A percentile compares a stretch with the other conserved stretches of the same genome.
Evolutionary conservation across 2,113 vertebrate genomes (phyloP).

Genomic region (Myotis brandtii): DNA sequence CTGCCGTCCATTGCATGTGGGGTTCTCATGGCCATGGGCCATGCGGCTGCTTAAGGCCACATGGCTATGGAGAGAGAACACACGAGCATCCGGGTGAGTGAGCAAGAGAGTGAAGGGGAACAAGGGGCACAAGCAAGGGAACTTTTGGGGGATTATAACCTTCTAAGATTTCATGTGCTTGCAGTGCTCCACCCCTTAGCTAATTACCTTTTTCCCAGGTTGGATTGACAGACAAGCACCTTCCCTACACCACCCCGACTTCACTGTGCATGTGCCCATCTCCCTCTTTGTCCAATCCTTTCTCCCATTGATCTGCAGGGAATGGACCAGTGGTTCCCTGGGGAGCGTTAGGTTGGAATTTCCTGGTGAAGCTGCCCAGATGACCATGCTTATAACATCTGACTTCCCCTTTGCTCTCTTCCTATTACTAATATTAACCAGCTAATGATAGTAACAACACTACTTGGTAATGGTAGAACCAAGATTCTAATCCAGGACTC

Average conservation of each 20-base stretch:
- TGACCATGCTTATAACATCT: neutral
- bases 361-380: neutral
- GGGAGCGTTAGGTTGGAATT: neutral
- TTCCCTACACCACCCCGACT: neutral
- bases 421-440: neutral
- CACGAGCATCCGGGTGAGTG: neutral
- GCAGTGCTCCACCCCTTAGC: neutral
- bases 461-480: neutral
- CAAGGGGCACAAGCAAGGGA: neutral
- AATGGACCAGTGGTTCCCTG: neutral
- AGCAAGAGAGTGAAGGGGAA: neutral
- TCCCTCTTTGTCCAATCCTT: neutral
- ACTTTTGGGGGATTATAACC: neutral
- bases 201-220: neutral
- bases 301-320: neutral
- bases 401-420: neutral
- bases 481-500: neutral
- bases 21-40: neutral
- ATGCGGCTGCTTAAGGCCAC: neutral
- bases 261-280: neutral
- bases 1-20: neutral
- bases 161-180: neutral
- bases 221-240: neutral
- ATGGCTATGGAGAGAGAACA: neutral
- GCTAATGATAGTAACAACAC: neutral